Conservation (phyloP, 2,113 vertebrate species). For the Tapirus terrestris region DNA sequence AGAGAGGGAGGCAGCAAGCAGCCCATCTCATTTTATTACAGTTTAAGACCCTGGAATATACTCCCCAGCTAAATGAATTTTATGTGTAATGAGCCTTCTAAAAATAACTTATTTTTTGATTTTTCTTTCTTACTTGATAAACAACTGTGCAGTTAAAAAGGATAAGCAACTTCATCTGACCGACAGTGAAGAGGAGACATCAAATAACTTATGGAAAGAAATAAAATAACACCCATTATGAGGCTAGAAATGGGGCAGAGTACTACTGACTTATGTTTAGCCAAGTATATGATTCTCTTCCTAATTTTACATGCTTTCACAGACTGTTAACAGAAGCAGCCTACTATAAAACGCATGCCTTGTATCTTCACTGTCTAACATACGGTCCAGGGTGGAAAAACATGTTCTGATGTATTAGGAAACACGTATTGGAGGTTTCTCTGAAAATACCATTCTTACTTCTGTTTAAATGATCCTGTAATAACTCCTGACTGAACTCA, state of each 20-base stretch:
- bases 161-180: neutral
- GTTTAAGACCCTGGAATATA: neutral
- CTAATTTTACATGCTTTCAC: neutral
- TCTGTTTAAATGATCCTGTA: neutral
- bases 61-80: neutral
- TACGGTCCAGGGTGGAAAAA: neutral
- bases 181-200: neutral
- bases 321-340: neutral
- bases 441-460: neutral
- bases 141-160: neutral
- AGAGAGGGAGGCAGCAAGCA: neutral
- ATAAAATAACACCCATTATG: neutral
- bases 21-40: neutral
- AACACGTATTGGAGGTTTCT: neutral
- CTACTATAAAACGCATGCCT: neutral
- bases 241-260: neutral
- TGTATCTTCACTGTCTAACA: neutral
- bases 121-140: conserved; percentile 38
- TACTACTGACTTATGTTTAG: neutral
- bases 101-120: neutral
- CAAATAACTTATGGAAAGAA: neutral
- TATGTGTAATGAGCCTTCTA: neutral
- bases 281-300: neutral
- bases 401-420: neutral
- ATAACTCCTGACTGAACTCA: neutral